phyloP scores from a whole-genome alignment of 2,888 invertebrate species.

The Dyspetes luteomarginatus region DNA sequence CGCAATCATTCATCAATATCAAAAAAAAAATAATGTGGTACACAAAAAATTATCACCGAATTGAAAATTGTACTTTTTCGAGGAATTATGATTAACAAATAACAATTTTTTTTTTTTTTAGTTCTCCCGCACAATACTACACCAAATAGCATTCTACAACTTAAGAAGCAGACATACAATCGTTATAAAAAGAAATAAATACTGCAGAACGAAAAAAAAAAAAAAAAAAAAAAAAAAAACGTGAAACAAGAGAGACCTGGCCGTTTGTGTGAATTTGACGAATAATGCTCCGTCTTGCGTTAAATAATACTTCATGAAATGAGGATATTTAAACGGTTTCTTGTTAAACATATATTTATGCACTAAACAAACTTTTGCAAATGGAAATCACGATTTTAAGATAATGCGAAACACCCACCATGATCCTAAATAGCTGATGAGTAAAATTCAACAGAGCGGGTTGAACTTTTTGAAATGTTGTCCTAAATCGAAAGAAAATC shows the following conservation, averaged over 20 bases:
- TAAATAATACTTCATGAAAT: background rate
- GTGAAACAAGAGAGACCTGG: background rate
- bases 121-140: background rate
- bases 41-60: constrained; percentile 4
- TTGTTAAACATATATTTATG: background rate
- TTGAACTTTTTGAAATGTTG: too few relatives aligned
- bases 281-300: constrained; percentile 13
- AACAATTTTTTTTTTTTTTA: background rate
- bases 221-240: constrained; percentile 3
- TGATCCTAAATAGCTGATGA: background rate
- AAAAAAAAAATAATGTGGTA: background rate
- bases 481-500: too few relatives aligned
- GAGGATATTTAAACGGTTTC: background rate
- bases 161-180: constrained; percentile 2
- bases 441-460: background rate
- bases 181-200: constrained; percentile 22
- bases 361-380: background rate
- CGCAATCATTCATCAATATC: background rate
- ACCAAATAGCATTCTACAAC: background rate
- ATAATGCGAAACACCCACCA: background rate
- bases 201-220: constrained; percentile 16
- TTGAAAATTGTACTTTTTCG: background rate
- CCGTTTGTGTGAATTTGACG: background rate
- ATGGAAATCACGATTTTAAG: constrained; percentile 13
- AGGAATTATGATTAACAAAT: background rate